These are phyloP conservation scores for Bungarus multicinctus DNA, from an alignment of 2,113 vertebrate genomes.

Conservation along the genomic window DNA sequence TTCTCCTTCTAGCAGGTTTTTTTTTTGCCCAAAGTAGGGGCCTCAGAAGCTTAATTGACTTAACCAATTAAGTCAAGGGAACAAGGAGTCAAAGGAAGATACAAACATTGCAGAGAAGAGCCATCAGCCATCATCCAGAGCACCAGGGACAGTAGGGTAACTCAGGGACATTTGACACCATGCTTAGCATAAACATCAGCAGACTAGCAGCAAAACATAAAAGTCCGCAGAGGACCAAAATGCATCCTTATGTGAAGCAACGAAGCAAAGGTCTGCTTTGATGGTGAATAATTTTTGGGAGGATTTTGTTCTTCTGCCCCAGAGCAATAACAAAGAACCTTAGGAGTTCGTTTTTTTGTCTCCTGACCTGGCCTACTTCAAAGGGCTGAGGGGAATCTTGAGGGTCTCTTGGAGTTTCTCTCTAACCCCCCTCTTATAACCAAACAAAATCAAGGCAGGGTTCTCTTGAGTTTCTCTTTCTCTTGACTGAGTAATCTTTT, in stretches of 20 bases:
- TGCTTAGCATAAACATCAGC: background rate
- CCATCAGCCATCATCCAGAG: background rate
- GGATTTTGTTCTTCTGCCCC: background rate
- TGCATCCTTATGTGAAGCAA: background rate
- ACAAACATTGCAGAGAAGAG: background rate
- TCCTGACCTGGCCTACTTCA: background rate
- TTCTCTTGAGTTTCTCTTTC: background rate
- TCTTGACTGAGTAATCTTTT: background rate
- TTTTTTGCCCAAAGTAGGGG: slow-evolving; percentile 19
- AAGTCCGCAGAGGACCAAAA: background rate
- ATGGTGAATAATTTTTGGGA: background rate
- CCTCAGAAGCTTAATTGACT: slow-evolving; percentile 10
- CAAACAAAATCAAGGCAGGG: background rate
- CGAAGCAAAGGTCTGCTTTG: background rate
- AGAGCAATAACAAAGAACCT: background rate
- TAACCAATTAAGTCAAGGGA: slow-evolving; percentile 9
- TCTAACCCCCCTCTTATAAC: background rate
- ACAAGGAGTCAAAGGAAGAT: background rate
- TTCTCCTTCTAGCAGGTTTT: background rate
- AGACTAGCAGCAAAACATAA: background rate
- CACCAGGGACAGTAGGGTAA: background rate
- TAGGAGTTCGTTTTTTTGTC: background rate
- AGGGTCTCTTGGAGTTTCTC: background rate
- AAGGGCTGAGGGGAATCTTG: background rate
- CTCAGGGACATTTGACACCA: background rate